Percentiles rank a stretch among this genome's conserved stretches.
These are phyloP conservation scores for Falco rusticolus DNA, from an alignment of 2,797 vertebrate species.

Conservation along the genomic window DNA sequence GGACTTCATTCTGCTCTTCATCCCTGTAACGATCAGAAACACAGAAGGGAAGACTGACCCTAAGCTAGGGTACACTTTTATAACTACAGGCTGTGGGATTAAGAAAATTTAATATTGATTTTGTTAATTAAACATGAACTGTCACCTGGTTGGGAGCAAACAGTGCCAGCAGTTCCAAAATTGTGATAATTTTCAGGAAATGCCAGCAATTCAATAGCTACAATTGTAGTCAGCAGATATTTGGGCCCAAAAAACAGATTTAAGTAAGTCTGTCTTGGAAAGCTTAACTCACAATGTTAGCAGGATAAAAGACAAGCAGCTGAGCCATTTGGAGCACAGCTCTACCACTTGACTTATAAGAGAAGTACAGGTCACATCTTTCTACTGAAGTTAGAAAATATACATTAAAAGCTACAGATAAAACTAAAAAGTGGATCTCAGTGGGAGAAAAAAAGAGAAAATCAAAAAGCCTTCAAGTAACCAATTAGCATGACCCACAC, in stretches of 20 bases:
- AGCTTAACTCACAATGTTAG: background rate
- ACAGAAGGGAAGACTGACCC: background rate
- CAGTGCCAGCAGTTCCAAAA: background rate
- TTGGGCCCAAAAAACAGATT: background rate
- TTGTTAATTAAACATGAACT: background rate
- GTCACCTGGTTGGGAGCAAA: background rate
- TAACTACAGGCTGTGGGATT: background rate
- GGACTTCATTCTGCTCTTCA: too few relatives aligned
- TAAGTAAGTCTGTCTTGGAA: background rate
- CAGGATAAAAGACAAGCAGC: background rate
- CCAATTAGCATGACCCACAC: background rate
- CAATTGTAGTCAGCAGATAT: background rate
- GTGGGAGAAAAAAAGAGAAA: background rate
- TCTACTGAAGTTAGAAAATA: background rate
- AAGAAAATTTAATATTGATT: background rate
- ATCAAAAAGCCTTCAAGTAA: background rate
- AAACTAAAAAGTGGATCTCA: background rate
- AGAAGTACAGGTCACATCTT: background rate
- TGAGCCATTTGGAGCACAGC: background rate
- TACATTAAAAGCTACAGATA: background rate
- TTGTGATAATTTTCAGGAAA: background rate
- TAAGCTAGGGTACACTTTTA: background rate
- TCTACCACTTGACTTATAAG: background rate
- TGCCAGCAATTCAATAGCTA: background rate
- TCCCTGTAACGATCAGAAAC: background rate